Base-by-base conservation (phyloP, 2,113 vertebrate species). In the Mesocricetus auratus region DNA sequence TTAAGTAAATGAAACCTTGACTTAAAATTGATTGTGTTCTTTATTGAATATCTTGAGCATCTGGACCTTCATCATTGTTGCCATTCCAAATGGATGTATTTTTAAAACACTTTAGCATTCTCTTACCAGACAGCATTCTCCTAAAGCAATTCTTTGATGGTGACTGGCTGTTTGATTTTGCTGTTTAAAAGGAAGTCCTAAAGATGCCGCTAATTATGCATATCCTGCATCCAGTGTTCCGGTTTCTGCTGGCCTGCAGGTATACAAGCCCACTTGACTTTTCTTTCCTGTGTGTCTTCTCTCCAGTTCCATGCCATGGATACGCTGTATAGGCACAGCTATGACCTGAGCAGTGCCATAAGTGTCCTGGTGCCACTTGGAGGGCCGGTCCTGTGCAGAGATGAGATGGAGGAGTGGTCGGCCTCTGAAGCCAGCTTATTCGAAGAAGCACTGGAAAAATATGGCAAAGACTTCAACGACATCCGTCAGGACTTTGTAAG, bases 331-430 rank as follows among this genome's bases (percentile, higher is more conserved):
- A 99, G 99, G 66, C 99, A 99, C 92, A 98, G 99, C 97, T 99
- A 99, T 91, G 99, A 99, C 96, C 98, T 99, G 97, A 99, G 99
- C 98, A 99, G 99, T 87, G 99, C 99, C 6, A 98, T 99, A 96
- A 99, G 99, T 75, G 99, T 99, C 53, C 98, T 99, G 77, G 99
- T 99, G 88, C 99, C 99, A 5, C 98, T 99, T 56, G 99, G 99
- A 39, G 99, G 99, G 62, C 99, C 99, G 3, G 99, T 99, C 94
- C 98, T 99, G 69, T 99, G 99, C 97, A 98, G 99, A 98, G 99
- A 99, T 89, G 99, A 99, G 98, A 99, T 99, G 99, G 99, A 99
- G 97, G 99, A 99, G 98, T 99, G 99, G 99, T 99, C 99, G 22
- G 99, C 99, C 50, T 99, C 99, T 11, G 99, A 99, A 98, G 99